Base-by-base conservation (phyloP, 1,140 invertebrate species). In the Ylistrum balloti region DNA sequence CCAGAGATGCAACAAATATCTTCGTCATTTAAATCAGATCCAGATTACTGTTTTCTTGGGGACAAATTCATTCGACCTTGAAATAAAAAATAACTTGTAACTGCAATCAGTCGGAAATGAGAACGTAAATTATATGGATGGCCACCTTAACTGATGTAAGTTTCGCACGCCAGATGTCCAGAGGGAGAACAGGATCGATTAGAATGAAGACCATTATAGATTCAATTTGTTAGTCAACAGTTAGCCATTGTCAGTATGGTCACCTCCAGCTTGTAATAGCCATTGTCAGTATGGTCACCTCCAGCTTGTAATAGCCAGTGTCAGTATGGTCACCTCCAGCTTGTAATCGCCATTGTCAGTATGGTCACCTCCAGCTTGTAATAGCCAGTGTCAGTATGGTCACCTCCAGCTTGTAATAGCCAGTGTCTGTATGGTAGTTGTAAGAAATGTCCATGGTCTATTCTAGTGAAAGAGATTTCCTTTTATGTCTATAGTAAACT, bases 31-130 rank as follows among this genome's bases (percentile, higher is more conserved):
- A 28, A n/a, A 74, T 74, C 9, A 74, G 22, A 74, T 74, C 56
- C n/a, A 74, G 56, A 74, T 74, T 74, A 74, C 22, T 28, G 41
- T n/a, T n/a, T 1, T 74, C 56, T 28, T 74, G 56, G 56, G 22
- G n/a, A 74, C 56, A 74, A 74, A 74, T 74, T 22, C 56, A 74
- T 74, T 74, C 28, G 56, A 74, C 56, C 56, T 74, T 74, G 56
- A 74, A 74, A 74, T 74, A 74, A 28, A 17, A 74, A 74, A 74
- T 28, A 9, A 74, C 56, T n/a, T 74, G 56, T 5, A 28, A 28
- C 22, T 74, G 15, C 56, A 28, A 74, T 74, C 22, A 74, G 22
- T 74, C 56, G 13, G 22, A 74, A 74, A 28, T 74, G 56, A 74
- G 22, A n/a, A 74, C 17, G 56, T 28, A 28, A 74, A 74, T 74